phyloP scores from a whole-genome alignment of 2,888 invertebrate genomes.

The Archaeoteleia sp. region DNA sequence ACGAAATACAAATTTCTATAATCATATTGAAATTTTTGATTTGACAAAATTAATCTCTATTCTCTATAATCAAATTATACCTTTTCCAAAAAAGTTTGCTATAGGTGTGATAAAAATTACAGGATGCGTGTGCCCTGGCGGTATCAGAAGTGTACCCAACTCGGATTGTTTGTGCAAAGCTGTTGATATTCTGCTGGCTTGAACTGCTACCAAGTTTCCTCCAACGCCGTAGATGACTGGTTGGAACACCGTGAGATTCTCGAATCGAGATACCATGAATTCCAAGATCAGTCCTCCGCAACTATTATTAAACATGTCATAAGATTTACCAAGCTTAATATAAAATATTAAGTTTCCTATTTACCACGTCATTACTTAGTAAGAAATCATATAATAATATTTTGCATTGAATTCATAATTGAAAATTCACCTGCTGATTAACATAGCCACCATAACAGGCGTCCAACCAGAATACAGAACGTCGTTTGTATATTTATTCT shows the following conservation, averaged over 20 bases:
- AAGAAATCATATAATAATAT: no score
- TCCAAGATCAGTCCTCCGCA: conserved; percentile 85
- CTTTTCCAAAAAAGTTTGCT: conserved; percentile 80
- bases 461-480: conserved; percentile 86
- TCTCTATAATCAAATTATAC: no score
- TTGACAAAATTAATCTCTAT: no score
- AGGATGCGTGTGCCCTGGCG: conserved; percentile 76
- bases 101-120: conserved; percentile 79
- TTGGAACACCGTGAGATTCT: conserved; percentile 85
- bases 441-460: conserved; percentile 87
- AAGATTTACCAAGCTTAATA: no score
- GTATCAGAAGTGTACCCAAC: conserved; percentile 79
- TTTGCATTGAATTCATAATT: background rate
- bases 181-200: conserved; percentile 86
- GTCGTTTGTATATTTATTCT: conserved; percentile 82
- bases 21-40: no score
- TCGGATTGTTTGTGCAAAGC: conserved; percentile 81
- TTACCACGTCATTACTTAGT: no score
- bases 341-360: conserved; percentile 1
- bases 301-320: no score
- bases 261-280: conserved; percentile 81
- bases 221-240: conserved; percentile 91
- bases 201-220: conserved; percentile 87
- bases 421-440: conserved; percentile 82
- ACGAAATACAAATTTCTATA: no score